A percentile compares a stretch with the other conserved stretches of the same genome.
Evolutionary conservation across 2,888 invertebrate genomes (phyloP).

Genomic region (Candidula unifasciata): DNA sequence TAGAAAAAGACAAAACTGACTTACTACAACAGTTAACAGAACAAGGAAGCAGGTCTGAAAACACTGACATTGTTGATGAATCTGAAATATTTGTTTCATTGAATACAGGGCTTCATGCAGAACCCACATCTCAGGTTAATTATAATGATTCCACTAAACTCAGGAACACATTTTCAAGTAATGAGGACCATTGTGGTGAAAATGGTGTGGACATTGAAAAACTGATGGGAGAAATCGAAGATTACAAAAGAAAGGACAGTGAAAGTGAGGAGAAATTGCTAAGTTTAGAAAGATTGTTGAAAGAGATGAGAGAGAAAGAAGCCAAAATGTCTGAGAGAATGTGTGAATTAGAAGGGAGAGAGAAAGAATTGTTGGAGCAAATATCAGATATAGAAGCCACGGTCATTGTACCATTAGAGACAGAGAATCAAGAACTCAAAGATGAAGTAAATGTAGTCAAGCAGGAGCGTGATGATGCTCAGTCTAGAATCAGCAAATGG

Average conservation of each 20-base stretch:
- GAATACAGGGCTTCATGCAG: conserved; percentile 32
- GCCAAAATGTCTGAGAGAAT: conserved; percentile 36
- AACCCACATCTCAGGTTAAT: conserved; percentile 5
- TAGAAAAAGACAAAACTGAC: background rate
- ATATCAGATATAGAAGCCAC: conserved; percentile 53
- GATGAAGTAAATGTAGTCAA: conserved; percentile 48
- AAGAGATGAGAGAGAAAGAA: conserved; percentile 34
- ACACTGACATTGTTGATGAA: conserved; percentile 19
- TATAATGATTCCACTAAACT: conserved; percentile 2
- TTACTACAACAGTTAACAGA: background rate
- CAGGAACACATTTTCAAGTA: conserved; percentile 10
- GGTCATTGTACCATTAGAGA: conserved; percentile 54
- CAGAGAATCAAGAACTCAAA: conserved; percentile 56
- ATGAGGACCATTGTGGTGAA: conserved; percentile 25
- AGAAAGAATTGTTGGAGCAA: conserved; percentile 53
- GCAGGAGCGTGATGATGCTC: conserved; percentile 51
- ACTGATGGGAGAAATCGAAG: conserved; percentile 32
- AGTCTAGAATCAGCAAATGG: conserved; percentile 31
- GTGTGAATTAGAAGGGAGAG: conserved; percentile 39
- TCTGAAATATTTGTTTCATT: conserved; percentile 28
- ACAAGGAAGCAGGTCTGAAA: background rate
- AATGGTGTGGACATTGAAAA: conserved; percentile 16
- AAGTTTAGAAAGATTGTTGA: conserved; percentile 40
- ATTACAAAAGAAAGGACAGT: conserved; percentile 26
- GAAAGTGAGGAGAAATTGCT: conserved; percentile 43